Evolutionary conservation across 2,113 vertebrate genomes (phyloP).

Genomic region (Casuarius casuarius): DNA sequence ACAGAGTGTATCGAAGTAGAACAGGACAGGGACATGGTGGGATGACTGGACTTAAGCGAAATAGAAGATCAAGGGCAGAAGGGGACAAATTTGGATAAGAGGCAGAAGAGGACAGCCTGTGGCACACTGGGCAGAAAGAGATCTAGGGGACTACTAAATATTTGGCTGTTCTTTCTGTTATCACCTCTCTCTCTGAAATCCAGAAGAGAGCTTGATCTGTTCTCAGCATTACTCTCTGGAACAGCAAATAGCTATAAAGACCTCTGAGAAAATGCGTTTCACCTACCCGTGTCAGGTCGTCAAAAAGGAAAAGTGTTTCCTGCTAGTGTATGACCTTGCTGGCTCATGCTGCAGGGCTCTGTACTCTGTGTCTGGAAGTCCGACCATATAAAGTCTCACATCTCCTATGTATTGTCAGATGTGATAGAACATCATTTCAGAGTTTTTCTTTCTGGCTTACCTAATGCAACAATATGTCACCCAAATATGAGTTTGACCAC

Average conservation of each 20-base stretch:
- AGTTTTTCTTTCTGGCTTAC: not conserved
- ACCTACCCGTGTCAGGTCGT: not conserved
- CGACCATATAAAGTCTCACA: not conserved
- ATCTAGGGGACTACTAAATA: not conserved
- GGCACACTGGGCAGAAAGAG: not conserved
- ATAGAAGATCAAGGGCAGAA: not conserved
- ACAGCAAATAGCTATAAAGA: not conserved
- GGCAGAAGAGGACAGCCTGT: not conserved
- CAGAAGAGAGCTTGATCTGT: not conserved
- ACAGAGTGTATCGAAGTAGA: not conserved
- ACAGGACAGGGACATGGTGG: not conserved
- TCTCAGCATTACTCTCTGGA: not conserved
- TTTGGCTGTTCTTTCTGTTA: conserved; percentile 22
- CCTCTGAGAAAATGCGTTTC: not conserved
- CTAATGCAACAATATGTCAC: accelerated
- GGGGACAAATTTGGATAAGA: not conserved
- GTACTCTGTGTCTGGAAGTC: not conserved
- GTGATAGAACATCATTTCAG: not conserved
- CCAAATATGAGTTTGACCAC: not conserved
- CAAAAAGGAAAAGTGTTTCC: not conserved
- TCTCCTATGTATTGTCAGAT: not conserved
- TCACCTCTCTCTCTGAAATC: not conserved
- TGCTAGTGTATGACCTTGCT: not conserved
- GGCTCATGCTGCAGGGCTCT: not conserved
- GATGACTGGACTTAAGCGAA: not conserved